Evolutionary conservation across 2,113 vertebrate species (phyloP).

Genomic region (Opisthocomus hoazin): DNA sequence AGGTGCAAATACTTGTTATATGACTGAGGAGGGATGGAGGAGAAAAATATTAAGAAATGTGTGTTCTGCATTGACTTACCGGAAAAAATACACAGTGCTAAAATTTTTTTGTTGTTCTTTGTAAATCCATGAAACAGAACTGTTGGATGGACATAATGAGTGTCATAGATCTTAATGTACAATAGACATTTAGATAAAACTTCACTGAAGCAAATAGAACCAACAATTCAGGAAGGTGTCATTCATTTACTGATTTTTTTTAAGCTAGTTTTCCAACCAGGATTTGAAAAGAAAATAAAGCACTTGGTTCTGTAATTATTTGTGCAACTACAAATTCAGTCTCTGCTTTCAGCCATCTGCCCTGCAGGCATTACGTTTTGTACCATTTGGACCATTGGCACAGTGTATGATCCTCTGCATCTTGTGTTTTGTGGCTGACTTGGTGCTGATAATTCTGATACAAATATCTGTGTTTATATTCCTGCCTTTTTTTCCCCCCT

Average conservation of each 20-base stretch:
- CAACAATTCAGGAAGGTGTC: not conserved
- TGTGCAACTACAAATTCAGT: not conserved
- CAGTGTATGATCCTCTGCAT: not conserved
- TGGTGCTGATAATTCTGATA: not conserved
- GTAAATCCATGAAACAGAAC: not conserved
- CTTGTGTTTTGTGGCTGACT: not conserved
- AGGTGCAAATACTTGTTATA: not conserved
- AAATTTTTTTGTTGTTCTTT: not conserved
- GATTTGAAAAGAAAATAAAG: slow-evolving; percentile 12
- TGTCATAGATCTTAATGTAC: not conserved
- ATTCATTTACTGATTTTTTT: not conserved
- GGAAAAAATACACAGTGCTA: not conserved
- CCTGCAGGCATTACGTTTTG: not conserved
- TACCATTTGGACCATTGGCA: not conserved
- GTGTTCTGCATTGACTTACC: not conserved
- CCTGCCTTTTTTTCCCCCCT: not conserved
- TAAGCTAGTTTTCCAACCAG: not conserved
- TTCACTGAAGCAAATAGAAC: not conserved
- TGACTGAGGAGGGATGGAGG: not conserved
- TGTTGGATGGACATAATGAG: not conserved
- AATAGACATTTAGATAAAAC: not conserved
- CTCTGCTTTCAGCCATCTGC: slow-evolving; percentile 4
- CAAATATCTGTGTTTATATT: not conserved
- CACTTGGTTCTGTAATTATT: slow-evolving; percentile 40
- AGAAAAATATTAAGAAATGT: not conserved